phyloP scores from a whole-genome alignment of 2,888 invertebrate species.

The Macaria notata region DNA sequence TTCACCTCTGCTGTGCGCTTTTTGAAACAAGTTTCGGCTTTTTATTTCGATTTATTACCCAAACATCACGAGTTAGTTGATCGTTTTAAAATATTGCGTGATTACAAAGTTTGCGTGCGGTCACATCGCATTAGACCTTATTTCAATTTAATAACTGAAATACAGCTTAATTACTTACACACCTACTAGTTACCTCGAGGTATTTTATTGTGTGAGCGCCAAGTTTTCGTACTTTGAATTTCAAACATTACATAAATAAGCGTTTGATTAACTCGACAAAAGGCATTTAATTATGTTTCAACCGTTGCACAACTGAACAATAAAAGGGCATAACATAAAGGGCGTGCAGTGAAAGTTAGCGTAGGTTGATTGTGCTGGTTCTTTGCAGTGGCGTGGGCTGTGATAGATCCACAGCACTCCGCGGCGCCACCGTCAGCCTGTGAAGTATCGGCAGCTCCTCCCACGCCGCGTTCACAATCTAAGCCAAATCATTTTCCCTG shows the following conservation, averaged over 20 bases:
- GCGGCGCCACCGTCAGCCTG: slow-evolving; percentile 24
- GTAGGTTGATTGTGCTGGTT: slow-evolving; percentile 31
- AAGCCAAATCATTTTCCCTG: neutral
- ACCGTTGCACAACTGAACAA: slow-evolving; percentile 25
- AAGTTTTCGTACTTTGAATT: slow-evolving; percentile 8
- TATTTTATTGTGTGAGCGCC: slow-evolving; percentile 9
- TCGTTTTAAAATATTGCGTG: slow-evolving; percentile 41
- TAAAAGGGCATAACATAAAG: slow-evolving; percentile 31
- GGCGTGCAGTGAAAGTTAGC: slow-evolving; percentile 36
- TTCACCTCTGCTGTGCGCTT: slow-evolving; percentile 43
- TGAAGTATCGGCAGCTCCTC: slow-evolving; percentile 20
- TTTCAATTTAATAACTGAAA: slow-evolving; percentile 43
- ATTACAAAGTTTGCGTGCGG: slow-evolving; percentile 41
- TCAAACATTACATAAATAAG: slow-evolving; percentile 16
- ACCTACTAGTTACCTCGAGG: slow-evolving; percentile 25
- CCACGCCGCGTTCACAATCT: slow-evolving; percentile 7
- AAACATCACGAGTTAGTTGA: slow-evolving; percentile 30
- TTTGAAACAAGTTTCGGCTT: slow-evolving; percentile 20
- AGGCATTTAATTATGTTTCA: slow-evolving; percentile 1
- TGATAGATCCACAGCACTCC: slow-evolving; percentile 25
- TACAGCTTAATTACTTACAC: slow-evolving; percentile 39
- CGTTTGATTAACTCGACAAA: slow-evolving; percentile 1
- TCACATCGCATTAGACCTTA: slow-evolving; percentile 44
- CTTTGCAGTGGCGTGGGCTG: slow-evolving; percentile 27
- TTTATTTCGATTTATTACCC: slow-evolving; percentile 28